These are phyloP conservation scores for Platichthys stellatus DNA, from an alignment of 2,113 vertebrate species.

Conservation along the genomic window DNA sequence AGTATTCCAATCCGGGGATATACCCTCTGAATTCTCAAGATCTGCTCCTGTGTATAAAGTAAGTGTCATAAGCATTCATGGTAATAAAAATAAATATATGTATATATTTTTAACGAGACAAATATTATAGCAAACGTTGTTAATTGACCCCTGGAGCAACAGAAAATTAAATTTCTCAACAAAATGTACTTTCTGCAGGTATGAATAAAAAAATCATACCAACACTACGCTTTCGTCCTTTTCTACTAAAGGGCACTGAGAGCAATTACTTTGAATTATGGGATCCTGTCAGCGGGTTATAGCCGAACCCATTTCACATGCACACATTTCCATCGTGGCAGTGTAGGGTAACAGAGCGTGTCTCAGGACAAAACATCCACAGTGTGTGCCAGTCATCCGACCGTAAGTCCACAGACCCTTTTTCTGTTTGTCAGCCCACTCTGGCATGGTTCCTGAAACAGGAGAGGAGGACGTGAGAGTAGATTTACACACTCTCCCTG, in stretches of 20 bases:
- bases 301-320: slow-evolving; percentile 1
- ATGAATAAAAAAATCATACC: neutral
- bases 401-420: slow-evolving; percentile 15
- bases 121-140: neutral
- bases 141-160: neutral
- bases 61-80: neutral
- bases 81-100: too few relatives aligned
- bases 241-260: neutral
- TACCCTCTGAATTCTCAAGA: slow-evolving; percentile 11
- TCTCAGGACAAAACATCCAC: slow-evolving; percentile 5
- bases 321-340: slow-evolving; percentile 9
- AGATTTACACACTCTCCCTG: slow-evolving; percentile 24
- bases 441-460: slow-evolving; percentile 51
- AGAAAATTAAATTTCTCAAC: neutral
- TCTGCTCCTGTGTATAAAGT: neutral
- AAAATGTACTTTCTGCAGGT: too few relatives aligned
- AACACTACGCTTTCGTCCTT: neutral
- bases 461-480: slow-evolving; percentile 43
- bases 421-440: slow-evolving; percentile 20
- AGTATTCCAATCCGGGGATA: slow-evolving; percentile 38
- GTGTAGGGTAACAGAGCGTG: slow-evolving; percentile 20
- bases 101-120: too few relatives aligned
- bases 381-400: neutral
- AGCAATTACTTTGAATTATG: neutral
- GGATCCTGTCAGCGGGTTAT: slow-evolving; percentile 3